Base-by-base conservation (phyloP, 1,140 invertebrate species). In the Cydia splendana region DNA sequence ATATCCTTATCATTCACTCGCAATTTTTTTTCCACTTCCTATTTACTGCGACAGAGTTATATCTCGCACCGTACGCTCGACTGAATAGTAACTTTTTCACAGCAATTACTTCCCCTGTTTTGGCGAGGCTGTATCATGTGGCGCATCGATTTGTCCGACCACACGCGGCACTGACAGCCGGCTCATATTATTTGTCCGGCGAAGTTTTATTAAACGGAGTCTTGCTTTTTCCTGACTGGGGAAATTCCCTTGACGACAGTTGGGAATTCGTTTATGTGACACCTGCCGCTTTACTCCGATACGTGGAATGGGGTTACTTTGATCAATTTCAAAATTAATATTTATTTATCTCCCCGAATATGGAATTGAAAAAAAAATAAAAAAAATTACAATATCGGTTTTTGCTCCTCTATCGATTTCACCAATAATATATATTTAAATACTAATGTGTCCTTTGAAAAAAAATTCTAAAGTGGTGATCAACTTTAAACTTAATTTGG, bases 141-240 rank as follows among this genome's bases (percentile, higher is more conserved):
- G 38, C 30, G 67, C 67, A 71, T 71, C 67, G 67, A 71, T 71
- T 71, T 71, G 67, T 53, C n/a, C 74, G 45, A 53, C 73, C 73
- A 67, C 75, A 75, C 75, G 74, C 71, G 76, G 42, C 38, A 42
- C 48, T 53, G 75, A 77, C 76, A 76, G 6, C 74, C 74, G 20
- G 45, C 74, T 75, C 71, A 75, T 30, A 75, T 75, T 75, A 73
- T 71, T 71, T 71, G 67, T 45, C 67, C 34, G 30, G 38, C 34
- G n/a, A 45, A 71, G 80, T 83, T 84, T 82, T 84, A 87, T 87
- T 84, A 85, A 86, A 84, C 80, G 81, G 79, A 86, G 82, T 81
- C 80, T 76, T 79, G 78, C 81, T 84, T 80, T 84, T 85, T 83
- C 79, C 79, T n/a, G 79, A 82, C 85, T 85, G 86, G 83, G 80